These are phyloP conservation scores for Heliconius ismenius DNA, from an alignment of 2,888 invertebrate genomes.

Conservation along the genomic window DNA sequence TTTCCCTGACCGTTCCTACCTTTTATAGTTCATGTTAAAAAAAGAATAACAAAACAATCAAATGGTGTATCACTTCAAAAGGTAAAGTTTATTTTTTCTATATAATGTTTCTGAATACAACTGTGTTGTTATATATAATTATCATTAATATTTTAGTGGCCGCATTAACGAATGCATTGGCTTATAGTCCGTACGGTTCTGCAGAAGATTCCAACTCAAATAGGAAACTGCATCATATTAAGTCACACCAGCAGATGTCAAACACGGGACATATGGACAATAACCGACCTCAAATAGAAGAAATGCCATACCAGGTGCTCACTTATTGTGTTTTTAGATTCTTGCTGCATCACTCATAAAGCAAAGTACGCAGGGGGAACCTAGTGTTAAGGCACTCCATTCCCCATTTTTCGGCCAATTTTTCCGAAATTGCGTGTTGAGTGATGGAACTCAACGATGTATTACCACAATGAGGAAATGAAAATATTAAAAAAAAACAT, in stretches of 20 bases:
- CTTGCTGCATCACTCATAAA: neutral
- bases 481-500: neutral
- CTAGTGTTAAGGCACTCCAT: neutral
- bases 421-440: neutral
- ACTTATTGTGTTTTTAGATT: neutral
- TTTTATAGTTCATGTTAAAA: slow-evolving; percentile 16
- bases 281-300: slow-evolving; percentile 69
- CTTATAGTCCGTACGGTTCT: slow-evolving; percentile 81
- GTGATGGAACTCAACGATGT: neutral
- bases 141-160: slow-evolving; percentile 67
- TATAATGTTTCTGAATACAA: slow-evolving; percentile 21
- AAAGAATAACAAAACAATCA: neutral
- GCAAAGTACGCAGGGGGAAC: neutral
- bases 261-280: slow-evolving; percentile 70
- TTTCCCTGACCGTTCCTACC: slow-evolving; percentile 57
- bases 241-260: slow-evolving; percentile 78
- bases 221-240: slow-evolving; percentile 73
- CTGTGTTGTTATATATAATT: slow-evolving; percentile 19
- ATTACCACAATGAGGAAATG: neutral
- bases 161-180: slow-evolving; percentile 81
- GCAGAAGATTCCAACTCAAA: slow-evolving; percentile 68
- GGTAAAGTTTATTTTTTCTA: slow-evolving; percentile 41
- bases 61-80: slow-evolving; percentile 24
- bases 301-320: slow-evolving; percentile 83
- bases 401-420: neutral